These are phyloP conservation scores for Metalampra italica DNA, from an alignment of 2,888 invertebrate genomes.

Conservation along the genomic window DNA sequence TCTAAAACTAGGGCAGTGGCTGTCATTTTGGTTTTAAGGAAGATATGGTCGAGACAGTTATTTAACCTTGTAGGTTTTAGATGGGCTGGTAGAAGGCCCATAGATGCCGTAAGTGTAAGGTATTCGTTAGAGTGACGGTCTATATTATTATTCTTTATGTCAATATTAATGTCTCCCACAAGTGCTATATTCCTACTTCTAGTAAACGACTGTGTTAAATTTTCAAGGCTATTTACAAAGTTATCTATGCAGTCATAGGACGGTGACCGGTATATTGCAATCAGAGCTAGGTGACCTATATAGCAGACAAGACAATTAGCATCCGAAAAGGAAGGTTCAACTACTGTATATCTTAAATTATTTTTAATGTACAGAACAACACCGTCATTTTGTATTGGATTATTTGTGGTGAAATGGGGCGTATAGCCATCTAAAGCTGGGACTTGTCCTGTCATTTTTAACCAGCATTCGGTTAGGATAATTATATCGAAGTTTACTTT, in stretches of 20 bases:
- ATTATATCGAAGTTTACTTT: neutral
- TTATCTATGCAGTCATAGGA: too few species aligned
- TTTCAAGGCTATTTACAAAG: too few species aligned
- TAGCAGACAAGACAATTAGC: too few species aligned
- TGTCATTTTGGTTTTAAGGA: slow-evolving; percentile 8
- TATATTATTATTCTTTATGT: slow-evolving; percentile 5
- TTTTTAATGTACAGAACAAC: neutral
- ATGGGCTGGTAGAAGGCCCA: slow-evolving; percentile 12
- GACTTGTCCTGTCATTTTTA: too few species aligned
- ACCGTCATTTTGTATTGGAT: neutral
- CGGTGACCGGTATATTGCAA: too few species aligned
- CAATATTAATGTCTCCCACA: slow-evolving; percentile 11
- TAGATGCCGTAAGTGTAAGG: slow-evolving; percentile 9
- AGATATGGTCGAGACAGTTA: slow-evolving; percentile 14
- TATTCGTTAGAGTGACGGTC: slow-evolving; percentile 10
- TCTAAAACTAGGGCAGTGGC: neutral
- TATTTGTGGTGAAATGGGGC: neutral
- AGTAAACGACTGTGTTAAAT: too few species aligned
- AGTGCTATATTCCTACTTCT: slow-evolving; percentile 1
- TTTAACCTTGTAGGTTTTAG: slow-evolving; percentile 11
- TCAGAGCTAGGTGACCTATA: too few species aligned
- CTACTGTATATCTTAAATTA: too few species aligned
- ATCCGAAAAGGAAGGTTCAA: too few species aligned
- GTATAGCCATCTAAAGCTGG: neutral
- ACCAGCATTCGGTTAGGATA: neutral